phyloP scores from a whole-genome alignment of 2,888 invertebrate genomes.

The Habrosyne pyritoides region DNA sequence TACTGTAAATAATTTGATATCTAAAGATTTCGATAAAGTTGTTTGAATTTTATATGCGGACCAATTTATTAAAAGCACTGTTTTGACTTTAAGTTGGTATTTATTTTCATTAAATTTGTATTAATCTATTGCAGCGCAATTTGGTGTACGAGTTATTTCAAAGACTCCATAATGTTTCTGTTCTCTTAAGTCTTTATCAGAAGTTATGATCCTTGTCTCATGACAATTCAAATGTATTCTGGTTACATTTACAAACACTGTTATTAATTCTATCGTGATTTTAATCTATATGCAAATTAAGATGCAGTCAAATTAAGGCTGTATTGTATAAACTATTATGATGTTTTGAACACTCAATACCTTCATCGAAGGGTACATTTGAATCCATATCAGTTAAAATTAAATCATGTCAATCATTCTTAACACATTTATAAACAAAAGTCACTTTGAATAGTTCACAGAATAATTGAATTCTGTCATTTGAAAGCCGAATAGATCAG shows the following conservation, averaged over 20 bases:
- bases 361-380: neutral
- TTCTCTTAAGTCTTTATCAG: neutral
- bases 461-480: neutral
- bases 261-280: neutral
- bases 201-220: neutral
- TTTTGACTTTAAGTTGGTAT: neutral
- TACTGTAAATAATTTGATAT: neutral
- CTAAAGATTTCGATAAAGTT: neutral
- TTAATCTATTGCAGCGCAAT: neutral
- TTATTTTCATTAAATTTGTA: neutral
- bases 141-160: neutral
- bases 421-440: no score
- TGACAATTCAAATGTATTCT: neutral
- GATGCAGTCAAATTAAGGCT: neutral
- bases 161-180: neutral
- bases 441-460: no score
- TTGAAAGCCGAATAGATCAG: neutral
- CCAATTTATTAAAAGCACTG: neutral
- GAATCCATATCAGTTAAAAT: neutral
- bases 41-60: neutral
- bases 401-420: neutral
- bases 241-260: neutral
- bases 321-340: neutral
- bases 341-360: neutral
- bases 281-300: neutral